phyloP scores from a whole-genome alignment of 2,113 vertebrate species.

The Hemichromis elongatus region DNA sequence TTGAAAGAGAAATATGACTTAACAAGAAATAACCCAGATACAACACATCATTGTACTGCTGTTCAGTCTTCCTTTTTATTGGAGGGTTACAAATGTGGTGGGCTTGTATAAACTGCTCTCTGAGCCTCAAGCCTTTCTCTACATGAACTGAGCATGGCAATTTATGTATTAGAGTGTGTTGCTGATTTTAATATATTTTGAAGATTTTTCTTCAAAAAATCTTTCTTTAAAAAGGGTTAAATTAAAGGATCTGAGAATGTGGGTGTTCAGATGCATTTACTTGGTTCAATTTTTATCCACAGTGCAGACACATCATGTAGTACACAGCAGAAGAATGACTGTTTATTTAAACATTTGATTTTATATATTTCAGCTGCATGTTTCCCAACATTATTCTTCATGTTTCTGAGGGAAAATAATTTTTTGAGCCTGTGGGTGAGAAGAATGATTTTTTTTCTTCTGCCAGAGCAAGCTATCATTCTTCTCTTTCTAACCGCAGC shows the following conservation, averaged over 20 bases:
- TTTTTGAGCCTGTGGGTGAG: neutral
- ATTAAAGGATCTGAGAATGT: neutral
- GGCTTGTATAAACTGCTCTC: fast-evolving
- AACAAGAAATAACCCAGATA: fast-evolving
- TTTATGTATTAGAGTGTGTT: fast-evolving
- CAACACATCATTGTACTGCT: neutral
- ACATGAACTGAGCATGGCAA: neutral
- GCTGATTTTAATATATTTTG: neutral
- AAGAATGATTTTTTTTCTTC: fast-evolving
- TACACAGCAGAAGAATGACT: too few species aligned
- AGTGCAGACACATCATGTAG: too few species aligned
- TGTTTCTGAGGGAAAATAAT: neutral
- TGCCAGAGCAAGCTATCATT: neutral
- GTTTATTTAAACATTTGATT: neutral
- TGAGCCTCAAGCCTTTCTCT: neutral
- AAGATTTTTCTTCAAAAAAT: too few species aligned
- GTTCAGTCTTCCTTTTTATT: neutral
- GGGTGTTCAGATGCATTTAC: fast-evolving
- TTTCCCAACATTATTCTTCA: neutral
- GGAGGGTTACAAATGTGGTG: fast-evolving
- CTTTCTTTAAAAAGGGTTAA: neutral
- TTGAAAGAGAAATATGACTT: neutral
- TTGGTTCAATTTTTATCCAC: neutral
- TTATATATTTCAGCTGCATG: neutral
- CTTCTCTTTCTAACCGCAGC: fast-evolving